Evolutionary conservation across 1,140 invertebrate species (phyloP).

Genomic region (Pomacea maculata): DNA sequence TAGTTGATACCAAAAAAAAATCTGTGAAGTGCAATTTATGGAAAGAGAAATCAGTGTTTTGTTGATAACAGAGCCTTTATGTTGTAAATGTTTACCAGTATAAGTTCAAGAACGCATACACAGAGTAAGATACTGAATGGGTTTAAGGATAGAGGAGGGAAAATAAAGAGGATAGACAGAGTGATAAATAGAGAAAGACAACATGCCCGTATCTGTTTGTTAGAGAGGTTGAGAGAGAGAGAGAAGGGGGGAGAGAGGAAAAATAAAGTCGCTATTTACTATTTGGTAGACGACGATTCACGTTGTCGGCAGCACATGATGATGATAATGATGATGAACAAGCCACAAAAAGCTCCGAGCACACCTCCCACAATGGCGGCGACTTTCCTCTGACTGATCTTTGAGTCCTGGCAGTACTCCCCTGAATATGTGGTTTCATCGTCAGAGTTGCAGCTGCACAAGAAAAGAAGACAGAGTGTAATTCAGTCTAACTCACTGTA

Average conservation of each 20-base stretch:
- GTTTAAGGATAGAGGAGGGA: too few species aligned
- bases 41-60: too few species aligned
- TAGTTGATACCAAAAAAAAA: too few species aligned
- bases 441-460: slow-evolving; percentile 7
- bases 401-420: neutral
- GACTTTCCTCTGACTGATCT: neutral
- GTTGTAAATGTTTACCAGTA: too few species aligned
- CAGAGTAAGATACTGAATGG: too few species aligned
- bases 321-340: slow-evolving; percentile 17
- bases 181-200: neutral
- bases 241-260: neutral
- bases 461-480: too few species aligned
- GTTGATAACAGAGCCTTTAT: too few species aligned
- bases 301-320: slow-evolving; percentile 3
- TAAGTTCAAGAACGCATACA: too few species aligned
- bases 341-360: neutral
- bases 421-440: slow-evolving; percentile 4
- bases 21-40: too few species aligned
- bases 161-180: too few species aligned
- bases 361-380: slow-evolving; percentile 13
- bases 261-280: neutral
- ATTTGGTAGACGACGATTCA: neutral
- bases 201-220: too few species aligned
- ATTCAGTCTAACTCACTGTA: too few species aligned
- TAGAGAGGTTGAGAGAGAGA: neutral